phyloP scores from a whole-genome alignment of 2,888 invertebrate genomes.

The Exocentrus adspersus region DNA sequence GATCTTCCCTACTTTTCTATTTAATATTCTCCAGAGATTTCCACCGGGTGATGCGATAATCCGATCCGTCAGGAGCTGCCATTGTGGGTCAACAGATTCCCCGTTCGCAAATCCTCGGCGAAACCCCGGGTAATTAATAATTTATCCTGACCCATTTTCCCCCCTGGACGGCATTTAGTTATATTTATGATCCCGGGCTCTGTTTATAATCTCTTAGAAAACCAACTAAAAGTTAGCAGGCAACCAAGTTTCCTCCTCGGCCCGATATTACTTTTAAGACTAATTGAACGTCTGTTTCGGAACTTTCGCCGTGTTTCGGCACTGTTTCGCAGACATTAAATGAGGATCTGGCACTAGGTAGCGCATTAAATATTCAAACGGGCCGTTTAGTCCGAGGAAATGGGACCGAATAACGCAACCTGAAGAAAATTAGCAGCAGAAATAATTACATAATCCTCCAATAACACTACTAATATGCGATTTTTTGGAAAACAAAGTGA shows the following conservation, averaged over 20 bases:
- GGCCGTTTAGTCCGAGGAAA: constrained; percentile 5
- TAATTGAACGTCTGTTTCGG: constrained; percentile 28
- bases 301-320: constrained; percentile 16
- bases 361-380: constrained; percentile 23
- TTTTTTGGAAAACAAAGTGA: too few relatives aligned
- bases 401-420: too few relatives aligned
- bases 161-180: constrained; percentile 18
- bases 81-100: background rate
- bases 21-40: too few relatives aligned
- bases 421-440: too few relatives aligned
- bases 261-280: constrained; percentile 29
- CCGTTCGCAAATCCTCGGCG: background rate
- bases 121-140: constrained; percentile 13
- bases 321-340: constrained; percentile 17
- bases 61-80: background rate
- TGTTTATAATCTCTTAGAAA: constrained; percentile 24
- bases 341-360: constrained; percentile 18
- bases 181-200: constrained; percentile 22
- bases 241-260: constrained; percentile 13
- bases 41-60: background rate
- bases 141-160: constrained; percentile 19
- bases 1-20: too few relatives aligned
- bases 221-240: constrained; percentile 19
- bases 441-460: too few relatives aligned
- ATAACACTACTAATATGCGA: too few relatives aligned